phyloP scores from a whole-genome alignment of 2,888 invertebrate genomes.

The Calliopum simillimum region DNA sequence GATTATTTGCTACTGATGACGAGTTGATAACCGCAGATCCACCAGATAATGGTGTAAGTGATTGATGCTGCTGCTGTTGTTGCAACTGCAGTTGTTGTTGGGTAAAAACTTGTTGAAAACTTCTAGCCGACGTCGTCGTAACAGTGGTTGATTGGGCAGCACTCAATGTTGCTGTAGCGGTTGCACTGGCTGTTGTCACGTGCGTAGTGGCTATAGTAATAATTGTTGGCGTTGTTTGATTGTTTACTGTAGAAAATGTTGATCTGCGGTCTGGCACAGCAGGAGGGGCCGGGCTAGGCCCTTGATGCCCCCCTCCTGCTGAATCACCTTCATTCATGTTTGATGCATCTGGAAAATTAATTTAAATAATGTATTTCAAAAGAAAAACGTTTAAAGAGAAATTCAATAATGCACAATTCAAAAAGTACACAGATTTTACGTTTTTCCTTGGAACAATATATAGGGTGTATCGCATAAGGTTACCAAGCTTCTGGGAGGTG shows the following conservation, averaged over 20 bases:
- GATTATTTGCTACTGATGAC: conserved; percentile 49
- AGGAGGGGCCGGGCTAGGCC: conserved; percentile 68
- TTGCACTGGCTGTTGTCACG: conserved; percentile 29
- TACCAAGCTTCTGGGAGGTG: too few species aligned
- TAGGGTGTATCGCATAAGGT: too few species aligned
- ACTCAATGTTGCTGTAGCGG: conserved; percentile 26
- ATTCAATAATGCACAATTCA: too few species aligned
- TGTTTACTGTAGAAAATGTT: conserved; percentile 51
- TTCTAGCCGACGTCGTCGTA: conserved; percentile 44
- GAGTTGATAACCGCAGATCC: conserved; percentile 52
- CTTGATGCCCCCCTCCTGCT: conserved; percentile 69
- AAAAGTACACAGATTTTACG: too few species aligned
- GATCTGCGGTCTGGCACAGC: conserved; percentile 68
- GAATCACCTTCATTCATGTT: conserved; percentile 69
- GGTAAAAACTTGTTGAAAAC: conserved; percentile 54
- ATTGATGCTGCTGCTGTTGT: conserved; percentile 46
- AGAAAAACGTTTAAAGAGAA: too few species aligned
- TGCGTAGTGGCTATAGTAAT: conserved; percentile 45
- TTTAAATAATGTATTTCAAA: neutral
- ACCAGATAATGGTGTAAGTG: conserved; percentile 43
- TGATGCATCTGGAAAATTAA: conserved; percentile 65
- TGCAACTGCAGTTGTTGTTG: conserved; percentile 48
- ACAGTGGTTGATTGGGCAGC: conserved; percentile 45
- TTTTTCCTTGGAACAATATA: too few species aligned
- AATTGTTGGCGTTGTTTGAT: conserved; percentile 25